Conservation (phyloP, 2,888 invertebrate genomes). For the Scaptomyza tumidula region DNA sequence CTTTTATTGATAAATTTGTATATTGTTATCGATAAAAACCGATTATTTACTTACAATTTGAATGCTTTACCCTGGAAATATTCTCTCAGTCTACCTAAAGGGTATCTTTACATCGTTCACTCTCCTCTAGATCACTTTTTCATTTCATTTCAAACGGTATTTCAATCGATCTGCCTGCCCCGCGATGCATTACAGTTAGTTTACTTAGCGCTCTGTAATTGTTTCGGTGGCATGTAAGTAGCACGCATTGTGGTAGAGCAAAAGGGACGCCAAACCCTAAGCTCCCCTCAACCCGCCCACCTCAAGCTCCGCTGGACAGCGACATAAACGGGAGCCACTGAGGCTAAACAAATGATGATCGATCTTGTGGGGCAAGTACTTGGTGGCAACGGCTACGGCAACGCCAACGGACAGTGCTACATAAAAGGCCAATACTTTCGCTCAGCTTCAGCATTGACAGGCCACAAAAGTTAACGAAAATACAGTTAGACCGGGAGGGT, state of each 20-base stretch:
- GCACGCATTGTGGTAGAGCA: constrained; percentile 67
- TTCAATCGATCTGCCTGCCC: constrained; percentile 55
- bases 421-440: constrained; percentile 73
- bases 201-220: constrained; percentile 80
- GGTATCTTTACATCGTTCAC: background rate
- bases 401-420: constrained; percentile 39
- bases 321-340: constrained; percentile 77
- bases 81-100: background rate
- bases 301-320: constrained; percentile 1
- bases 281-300: background rate
- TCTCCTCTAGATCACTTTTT: constrained; percentile 9
- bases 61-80: no score
- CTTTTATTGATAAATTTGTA: no score
- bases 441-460: constrained; percentile 42
- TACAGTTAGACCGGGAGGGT: constrained; percentile 16
- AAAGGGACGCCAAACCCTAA: background rate
- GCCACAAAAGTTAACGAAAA: constrained; percentile 15
- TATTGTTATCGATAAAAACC: no score
- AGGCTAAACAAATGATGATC: constrained; percentile 79
- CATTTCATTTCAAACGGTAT: constrained; percentile 69
- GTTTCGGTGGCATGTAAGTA: constrained; percentile 80
- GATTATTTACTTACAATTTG: no score
- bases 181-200: constrained; percentile 72
- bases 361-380: constrained; percentile 63
- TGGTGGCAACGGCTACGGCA: constrained; percentile 18